These are phyloP conservation scores for Ornithorhynchus anatinus DNA, from an alignment of 2,113 vertebrate species.

Conservation along the genomic window DNA sequence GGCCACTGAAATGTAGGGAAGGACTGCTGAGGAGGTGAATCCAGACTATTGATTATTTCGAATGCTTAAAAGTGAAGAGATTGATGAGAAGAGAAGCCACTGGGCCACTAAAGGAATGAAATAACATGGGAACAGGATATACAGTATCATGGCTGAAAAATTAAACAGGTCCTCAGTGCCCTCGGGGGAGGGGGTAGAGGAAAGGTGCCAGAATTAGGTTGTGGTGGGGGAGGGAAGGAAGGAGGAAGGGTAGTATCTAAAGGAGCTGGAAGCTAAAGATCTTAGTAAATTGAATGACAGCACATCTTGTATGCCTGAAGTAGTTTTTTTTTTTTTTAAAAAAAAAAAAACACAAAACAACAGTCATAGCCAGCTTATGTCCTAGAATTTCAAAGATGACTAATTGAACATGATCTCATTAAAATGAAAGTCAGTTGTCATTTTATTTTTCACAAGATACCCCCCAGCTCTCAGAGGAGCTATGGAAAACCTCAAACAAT, in stretches of 20 bases:
- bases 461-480: background rate
- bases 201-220: background rate
- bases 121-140: background rate
- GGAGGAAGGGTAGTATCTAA: background rate
- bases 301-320: background rate
- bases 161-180: background rate
- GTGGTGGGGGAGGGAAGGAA: no score
- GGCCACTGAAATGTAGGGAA: background rate
- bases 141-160: background rate
- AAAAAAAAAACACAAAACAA: no score
- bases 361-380: background rate
- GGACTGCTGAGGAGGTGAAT: conserved; percentile 7
- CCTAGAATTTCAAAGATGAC: background rate
- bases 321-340: conserved; percentile 23
- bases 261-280: conserved; percentile 6
- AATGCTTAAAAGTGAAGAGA: background rate
- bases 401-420: background rate
- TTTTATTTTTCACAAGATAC: conserved; percentile 29
- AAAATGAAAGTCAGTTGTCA: conserved; percentile 13
- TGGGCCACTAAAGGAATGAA: conserved; percentile 9
- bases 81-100: background rate
- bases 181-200: background rate
- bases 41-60: background rate
- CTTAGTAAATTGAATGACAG: background rate
- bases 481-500: background rate